Conservation (phyloP, 2,797 vertebrate genomes). For the Dromococcyx pavoninus region DNA sequence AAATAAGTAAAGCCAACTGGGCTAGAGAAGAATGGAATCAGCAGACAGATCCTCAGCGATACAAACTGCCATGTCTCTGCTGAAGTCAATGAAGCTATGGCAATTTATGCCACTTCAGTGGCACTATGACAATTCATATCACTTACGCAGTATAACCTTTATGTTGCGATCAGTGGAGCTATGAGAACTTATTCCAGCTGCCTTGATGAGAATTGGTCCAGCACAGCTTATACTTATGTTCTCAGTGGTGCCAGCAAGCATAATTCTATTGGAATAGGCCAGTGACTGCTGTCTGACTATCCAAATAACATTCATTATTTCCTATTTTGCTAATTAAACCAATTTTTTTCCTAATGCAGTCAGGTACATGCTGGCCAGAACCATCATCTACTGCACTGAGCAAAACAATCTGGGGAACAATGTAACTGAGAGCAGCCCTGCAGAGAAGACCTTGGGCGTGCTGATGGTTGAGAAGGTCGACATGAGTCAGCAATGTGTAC, state of each 20-base stretch:
- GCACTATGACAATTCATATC: not conserved
- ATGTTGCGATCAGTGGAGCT: not conserved
- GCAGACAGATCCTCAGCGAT: not conserved
- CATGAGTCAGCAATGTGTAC: too few species aligned
- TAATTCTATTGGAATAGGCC: not conserved
- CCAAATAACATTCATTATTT: not conserved
- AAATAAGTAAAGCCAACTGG: slow-evolving; percentile 43
- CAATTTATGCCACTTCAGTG: slow-evolving; percentile 10
- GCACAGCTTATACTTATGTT: not conserved
- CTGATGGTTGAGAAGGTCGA: too few species aligned
- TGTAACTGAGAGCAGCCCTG: too few species aligned
- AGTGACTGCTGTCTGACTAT: not conserved
- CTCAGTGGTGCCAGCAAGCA: not conserved
- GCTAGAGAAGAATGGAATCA: slow-evolving; percentile 34
- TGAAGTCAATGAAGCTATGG: slow-evolving; percentile 22
- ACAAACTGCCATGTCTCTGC: not conserved
- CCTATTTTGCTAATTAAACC: not conserved
- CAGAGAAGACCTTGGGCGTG: too few species aligned
- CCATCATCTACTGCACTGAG: not conserved
- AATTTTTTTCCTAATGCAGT: not conserved
- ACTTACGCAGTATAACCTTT: not conserved
- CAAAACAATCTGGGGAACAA: not conserved
- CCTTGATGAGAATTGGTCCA: not conserved
- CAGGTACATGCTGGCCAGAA: not conserved
- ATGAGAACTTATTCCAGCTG: not conserved